Evolutionary conservation across 2,888 invertebrate species (phyloP), one percentile per base, ranked within the genome.

Genomic region (Spodoptera picta): DNA sequence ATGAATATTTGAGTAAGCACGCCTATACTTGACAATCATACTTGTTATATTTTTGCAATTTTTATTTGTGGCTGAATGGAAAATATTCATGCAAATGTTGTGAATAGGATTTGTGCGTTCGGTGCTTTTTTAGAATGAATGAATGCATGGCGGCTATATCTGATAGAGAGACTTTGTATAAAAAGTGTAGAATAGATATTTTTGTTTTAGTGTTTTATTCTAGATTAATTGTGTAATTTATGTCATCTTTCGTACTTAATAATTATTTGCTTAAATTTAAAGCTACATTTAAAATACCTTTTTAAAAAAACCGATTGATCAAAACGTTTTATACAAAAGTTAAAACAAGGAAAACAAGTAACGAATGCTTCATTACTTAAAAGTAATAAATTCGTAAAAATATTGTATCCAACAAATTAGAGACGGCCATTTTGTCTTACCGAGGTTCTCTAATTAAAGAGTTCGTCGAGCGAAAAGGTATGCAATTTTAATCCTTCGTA

Each of bases 1-100:
- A 83, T 85, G 79, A 83, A 85, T 85, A 85, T 82, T 77, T 70
- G 59, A 77, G 70, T 61, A 63, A 69, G 70, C 65, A 63, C 60
- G 53, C 57, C 58, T 60, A 60, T 65, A 66, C 60, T 75, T 69
- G 58, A 60, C 62, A 60, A 77, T 75, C 51, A 66, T 60, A 60
- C 42, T 53, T 64, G 49, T 69, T 67, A 63, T 54, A 46, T 42
- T 41, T 55, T 0, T 63, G 31, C 55, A 72, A 46, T 63, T 63
- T 68, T 65, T 57, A 59, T 58, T 51, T 6, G 50, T 10, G 41
- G 64, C 50, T 43, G 9, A 63, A 54, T 64, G 24, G 11, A 46
- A 60, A 65, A 73, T 75, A 64, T 75, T 59, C 27, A 44, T 64
- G 51, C 14, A 53, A 49, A 57, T 57, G 47, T 43, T 45, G 49